phyloP scores from a whole-genome alignment of 2,797 vertebrate genomes.

The Ciconia nigra region DNA sequence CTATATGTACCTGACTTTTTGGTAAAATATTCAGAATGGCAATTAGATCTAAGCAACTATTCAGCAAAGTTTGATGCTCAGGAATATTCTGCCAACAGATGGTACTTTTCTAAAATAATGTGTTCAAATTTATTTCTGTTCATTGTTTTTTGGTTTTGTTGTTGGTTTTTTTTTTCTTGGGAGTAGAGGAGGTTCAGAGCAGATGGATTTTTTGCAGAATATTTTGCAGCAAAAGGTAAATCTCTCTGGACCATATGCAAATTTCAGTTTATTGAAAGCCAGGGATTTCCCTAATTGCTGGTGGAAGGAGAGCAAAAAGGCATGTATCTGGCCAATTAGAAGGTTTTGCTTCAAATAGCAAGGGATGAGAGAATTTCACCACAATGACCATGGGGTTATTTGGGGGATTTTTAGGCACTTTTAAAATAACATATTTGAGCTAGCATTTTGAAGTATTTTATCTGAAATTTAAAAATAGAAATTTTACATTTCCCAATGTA shows the following conservation, averaged over 20 bases:
- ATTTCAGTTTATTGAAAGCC: neutral
- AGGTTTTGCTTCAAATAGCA: neutral
- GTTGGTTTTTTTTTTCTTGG: neutral
- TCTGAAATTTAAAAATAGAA: neutral
- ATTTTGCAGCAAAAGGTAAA: neutral
- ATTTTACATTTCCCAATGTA: neutral
- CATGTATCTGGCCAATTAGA: accelerated
- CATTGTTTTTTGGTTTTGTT: neutral
- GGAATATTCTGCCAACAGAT: neutral
- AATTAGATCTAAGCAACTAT: neutral
- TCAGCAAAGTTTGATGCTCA: neutral
- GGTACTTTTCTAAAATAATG: neutral
- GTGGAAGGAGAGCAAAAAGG: neutral
- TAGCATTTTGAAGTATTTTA: neutral
- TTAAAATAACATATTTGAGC: neutral
- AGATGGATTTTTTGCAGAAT: neutral
- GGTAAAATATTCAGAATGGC: neutral
- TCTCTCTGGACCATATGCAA: neutral
- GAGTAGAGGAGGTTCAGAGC: neutral
- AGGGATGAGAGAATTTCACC: neutral
- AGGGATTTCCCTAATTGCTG: neutral
- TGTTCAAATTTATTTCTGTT: neutral
- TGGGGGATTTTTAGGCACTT: neutral
- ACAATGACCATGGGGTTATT: neutral
- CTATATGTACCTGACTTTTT: neutral